These are phyloP conservation scores for Odocoileus virginianus DNA, from an alignment of 2,113 vertebrate species.

Conservation along the genomic window DNA sequence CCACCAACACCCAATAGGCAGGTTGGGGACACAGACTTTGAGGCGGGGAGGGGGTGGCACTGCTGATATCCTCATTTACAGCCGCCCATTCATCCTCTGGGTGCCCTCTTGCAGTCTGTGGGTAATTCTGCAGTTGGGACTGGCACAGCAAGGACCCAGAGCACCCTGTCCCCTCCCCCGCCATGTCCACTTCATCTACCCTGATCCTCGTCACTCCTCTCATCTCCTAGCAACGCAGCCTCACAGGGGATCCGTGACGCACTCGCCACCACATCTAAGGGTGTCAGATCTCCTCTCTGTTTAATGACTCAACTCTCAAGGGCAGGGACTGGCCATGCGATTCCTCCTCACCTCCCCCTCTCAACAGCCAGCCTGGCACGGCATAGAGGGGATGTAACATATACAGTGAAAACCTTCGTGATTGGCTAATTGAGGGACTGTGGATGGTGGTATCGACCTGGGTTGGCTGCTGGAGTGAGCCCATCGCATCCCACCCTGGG, in stretches of 20 bases:
- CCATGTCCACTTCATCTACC: not conserved
- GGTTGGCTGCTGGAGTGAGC: not conserved
- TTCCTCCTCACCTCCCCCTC: not conserved
- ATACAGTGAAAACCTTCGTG: not conserved
- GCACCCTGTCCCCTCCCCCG: not conserved
- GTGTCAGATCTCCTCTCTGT: not conserved
- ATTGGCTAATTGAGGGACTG: not conserved
- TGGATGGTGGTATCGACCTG: not conserved
- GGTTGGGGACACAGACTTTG: not conserved
- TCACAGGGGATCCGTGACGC: not conserved
- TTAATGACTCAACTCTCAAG: not conserved
- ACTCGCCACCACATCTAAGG: not conserved
- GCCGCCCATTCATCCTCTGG: not conserved
- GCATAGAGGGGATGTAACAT: not conserved
- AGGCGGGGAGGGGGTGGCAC: not conserved
- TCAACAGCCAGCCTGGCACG: not conserved
- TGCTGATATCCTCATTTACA: not conserved
- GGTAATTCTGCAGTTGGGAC: not conserved
- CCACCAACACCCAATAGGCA: not conserved
- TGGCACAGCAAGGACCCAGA: not conserved
- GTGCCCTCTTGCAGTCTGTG: not conserved
- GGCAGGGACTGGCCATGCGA: not conserved
- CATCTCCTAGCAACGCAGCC: not conserved
- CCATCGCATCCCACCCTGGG: not conserved
- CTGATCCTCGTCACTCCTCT: not conserved